These are phyloP conservation scores for Ischnus inquisitorius DNA, from an alignment of 2,888 invertebrate genomes.

Conservation along the genomic window DNA sequence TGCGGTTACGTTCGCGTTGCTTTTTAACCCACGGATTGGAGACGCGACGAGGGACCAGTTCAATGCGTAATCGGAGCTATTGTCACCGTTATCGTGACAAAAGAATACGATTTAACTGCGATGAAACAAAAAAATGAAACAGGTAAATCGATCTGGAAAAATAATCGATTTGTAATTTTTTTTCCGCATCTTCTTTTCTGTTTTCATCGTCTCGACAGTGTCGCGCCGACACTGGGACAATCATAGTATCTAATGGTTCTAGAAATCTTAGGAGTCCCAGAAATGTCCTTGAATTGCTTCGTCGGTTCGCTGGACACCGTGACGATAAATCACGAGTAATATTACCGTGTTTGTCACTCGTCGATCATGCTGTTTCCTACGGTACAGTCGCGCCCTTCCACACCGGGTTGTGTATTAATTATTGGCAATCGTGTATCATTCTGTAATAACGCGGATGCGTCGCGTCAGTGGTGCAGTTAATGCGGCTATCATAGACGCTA, in stretches of 20 bases:
- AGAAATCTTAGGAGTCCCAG: no score
- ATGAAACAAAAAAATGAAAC: background rate
- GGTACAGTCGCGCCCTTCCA: background rate
- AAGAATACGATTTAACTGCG: background rate
- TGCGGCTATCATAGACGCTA: slow-evolving; percentile 28
- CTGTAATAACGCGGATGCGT: slow-evolving; percentile 29
- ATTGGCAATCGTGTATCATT: slow-evolving; percentile 20
- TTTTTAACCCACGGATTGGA: background rate
- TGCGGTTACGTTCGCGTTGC: background rate
- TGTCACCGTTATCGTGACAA: background rate
- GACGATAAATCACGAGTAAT: background rate
- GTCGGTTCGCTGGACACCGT: background rate
- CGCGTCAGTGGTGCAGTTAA: slow-evolving; percentile 42
- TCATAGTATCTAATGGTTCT: no score
- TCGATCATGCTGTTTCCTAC: slow-evolving; percentile 13
- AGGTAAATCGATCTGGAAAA: background rate
- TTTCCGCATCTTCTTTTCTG: background rate
- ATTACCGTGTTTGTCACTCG: slow-evolving; percentile 30
- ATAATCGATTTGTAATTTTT: background rate
- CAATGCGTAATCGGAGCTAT: background rate
- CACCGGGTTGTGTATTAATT: slow-evolving; percentile 17
- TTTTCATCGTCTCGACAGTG: background rate
- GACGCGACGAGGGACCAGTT: background rate
- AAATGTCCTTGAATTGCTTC: no score
- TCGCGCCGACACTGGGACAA: no score